phyloP scores from a whole-genome alignment of 2,797 vertebrate species.

The Basileuterus tristriatus region DNA sequence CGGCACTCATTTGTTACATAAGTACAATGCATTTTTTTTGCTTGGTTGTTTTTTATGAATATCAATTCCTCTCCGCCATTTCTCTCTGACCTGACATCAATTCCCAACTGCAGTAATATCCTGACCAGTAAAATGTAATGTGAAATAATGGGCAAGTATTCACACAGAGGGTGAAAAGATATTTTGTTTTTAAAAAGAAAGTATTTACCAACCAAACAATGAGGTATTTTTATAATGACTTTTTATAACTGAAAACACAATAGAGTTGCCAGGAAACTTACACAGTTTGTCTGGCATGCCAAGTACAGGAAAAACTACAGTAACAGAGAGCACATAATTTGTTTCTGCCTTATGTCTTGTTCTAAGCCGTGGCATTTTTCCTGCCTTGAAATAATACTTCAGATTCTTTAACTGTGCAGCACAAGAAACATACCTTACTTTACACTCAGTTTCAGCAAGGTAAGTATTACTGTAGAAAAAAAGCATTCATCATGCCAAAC shows the following conservation, averaged over 20 bases:
- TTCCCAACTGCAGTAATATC: background rate
- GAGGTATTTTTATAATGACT: background rate
- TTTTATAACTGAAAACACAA: background rate
- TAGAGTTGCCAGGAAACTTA: background rate
- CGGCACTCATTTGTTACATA: background rate
- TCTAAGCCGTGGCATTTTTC: background rate
- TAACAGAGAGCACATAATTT: background rate
- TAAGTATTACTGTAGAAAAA: background rate
- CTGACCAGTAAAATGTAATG: fast-evolving
- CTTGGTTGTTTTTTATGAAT: fast-evolving
- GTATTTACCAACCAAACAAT: background rate
- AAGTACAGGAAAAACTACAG: background rate
- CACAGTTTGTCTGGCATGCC: background rate
- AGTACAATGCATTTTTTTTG: fast-evolving
- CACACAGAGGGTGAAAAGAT: background rate
- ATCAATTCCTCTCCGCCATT: background rate
- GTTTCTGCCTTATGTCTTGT: background rate
- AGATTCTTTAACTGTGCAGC: background rate
- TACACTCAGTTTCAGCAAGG: background rate
- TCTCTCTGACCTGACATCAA: background rate
- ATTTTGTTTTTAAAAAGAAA: background rate
- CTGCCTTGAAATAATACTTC: background rate
- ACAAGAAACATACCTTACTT: background rate
- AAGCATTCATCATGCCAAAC: background rate
- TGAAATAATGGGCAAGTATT: background rate